phyloP scores from a whole-genome alignment of 92 coral and sea anemone genomes.

The Phenganax subtilis region DNA sequence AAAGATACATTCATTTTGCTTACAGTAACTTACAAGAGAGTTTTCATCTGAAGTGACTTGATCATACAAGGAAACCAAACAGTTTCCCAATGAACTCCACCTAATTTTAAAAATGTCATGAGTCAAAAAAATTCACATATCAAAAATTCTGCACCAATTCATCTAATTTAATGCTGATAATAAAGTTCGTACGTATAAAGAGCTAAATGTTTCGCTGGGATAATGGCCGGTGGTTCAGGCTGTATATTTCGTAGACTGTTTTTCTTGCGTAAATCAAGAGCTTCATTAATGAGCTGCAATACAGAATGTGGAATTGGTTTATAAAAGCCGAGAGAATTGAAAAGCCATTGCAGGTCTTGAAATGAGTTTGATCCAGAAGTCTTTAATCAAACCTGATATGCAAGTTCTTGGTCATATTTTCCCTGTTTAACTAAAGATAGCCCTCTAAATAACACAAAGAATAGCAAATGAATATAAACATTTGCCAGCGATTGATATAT shows the following conservation, averaged over 20 bases:
- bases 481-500: no score
- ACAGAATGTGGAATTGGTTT: neutral
- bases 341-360: neutral
- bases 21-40: constrained; percentile 53
- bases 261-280: constrained; percentile 62
- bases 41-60: constrained; percentile 81
- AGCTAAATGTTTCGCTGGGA: constrained; percentile 78
- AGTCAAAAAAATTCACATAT: neutral
- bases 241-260: constrained; percentile 18
- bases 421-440: constrained; percentile 21
- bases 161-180: neutral
- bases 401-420: constrained; percentile 30
- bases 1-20: neutral
- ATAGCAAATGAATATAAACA: no score
- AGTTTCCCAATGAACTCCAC: constrained; percentile 91
- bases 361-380: neutral
- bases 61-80: constrained; percentile 82
- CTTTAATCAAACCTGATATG: constrained; percentile 3
- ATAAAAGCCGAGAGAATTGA: neutral
- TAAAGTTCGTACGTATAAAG: constrained; percentile 77
- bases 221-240: constrained; percentile 67
- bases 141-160: neutral
- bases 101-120: constrained; percentile 25
- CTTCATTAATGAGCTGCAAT: constrained; percentile 78
- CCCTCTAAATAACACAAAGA: constrained; percentile 4